Percentiles rank a stretch among this genome's conserved stretches.
Conservation (phyloP, 2,113 vertebrate species). For the Phasianus colchicus region DNA sequence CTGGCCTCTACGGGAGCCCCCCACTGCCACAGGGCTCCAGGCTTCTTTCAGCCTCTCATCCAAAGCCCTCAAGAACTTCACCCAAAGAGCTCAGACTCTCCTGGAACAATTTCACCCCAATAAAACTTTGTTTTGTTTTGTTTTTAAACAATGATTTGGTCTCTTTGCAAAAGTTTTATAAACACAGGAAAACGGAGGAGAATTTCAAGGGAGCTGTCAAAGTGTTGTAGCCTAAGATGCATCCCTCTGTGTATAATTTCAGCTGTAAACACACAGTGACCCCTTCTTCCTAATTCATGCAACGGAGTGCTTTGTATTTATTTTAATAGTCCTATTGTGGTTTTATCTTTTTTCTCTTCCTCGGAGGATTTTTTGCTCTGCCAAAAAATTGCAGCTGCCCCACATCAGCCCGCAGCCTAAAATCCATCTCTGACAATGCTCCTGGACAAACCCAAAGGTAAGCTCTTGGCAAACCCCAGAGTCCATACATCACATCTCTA, state of each 20-base stretch:
- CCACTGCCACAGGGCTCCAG: not conserved
- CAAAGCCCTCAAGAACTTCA: not conserved
- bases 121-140: not conserved
- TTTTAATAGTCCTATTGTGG: not conserved
- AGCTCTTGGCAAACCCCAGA: rapidly evolving
- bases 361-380: not conserved
- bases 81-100: not conserved
- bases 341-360: not conserved
- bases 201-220: not conserved
- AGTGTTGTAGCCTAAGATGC: not conserved
- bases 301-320: not conserved
- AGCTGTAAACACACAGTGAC: not conserved
- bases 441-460: not conserved
- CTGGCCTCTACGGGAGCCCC: not conserved
- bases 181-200: not conserved
- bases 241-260: not conserved
- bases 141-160: not conserved
- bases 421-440: not conserved
- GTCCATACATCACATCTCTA: not conserved
- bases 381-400: slow-evolving; percentile 16
- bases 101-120: not conserved
- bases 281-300: not conserved
- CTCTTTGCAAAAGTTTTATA: not conserved
- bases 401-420: not conserved
- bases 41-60: not conserved